Evolutionary conservation across 2,888 invertebrate genomes (phyloP), one percentile per base, ranked within the genome.

Genomic region (Phengaris alcon): DNA sequence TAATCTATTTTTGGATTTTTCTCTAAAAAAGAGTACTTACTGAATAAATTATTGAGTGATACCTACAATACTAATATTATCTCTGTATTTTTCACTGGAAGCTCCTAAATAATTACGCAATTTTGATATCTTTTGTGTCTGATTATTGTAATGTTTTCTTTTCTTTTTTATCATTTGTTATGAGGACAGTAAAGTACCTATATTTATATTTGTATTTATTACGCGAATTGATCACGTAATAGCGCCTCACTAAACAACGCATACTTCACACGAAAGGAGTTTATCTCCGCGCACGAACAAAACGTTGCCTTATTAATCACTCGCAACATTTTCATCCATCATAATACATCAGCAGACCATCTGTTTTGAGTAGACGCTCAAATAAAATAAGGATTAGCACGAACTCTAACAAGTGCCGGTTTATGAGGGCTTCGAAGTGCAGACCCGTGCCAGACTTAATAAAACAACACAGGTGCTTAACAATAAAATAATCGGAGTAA

Each of bases 271-370:
- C 15, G 2, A 35, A 35, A 15, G 35, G 13, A 35, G 52, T 52
- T 1, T 4, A 10, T 51, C 46, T 48, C 22, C n/a, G 15, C 9
- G 35, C 72, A 35, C 72, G 54, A 72, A 54, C 72, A 54, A 69
- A 69, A 72, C 72, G 35, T 35, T 7, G 12, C 35, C 72, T 35
- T 54, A 72, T 54, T 72, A 72, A 72, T 72, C 72, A 72, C 52
- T 52, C 35, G 52, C 54, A 22, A 13, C 72, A 54, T 22, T 72
- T 72, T 35, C 72, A 72, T 72, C 72, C 54, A 54, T 72, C 72
- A 54, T 72, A 72, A 72, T 72, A 72, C 72, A 72, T 72, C 72
- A 72, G 5, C 72, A 22, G 54, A 72, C 54, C 72, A 54, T 51
- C 51, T 72, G 72, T 72, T 72, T 52, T 15, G 72, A 35, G 72